Base-by-base conservation (phyloP, 2,113 vertebrate species). In the Catharus minimus region DNA sequence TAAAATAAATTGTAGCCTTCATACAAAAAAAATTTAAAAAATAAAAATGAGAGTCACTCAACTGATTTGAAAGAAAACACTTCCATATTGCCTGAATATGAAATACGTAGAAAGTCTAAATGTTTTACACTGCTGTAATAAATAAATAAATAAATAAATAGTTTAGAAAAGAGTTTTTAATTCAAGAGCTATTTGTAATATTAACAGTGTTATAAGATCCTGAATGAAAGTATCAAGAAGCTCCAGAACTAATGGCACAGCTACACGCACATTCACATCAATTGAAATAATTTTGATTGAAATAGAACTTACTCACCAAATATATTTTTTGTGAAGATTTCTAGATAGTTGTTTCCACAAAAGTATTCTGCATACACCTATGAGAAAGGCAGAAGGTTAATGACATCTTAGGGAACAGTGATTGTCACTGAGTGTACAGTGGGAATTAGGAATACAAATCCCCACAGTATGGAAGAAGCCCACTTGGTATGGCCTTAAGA, bases 221-320 rank as follows among this genome's bases (percentile, higher is more conserved):
- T 56, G 26, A 33, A 53, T 7, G 38, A 86, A 80, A 77, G 23
- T 0, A 0, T 4, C 16, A 47, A 17, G 38, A 68, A 87, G 26
- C 28, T 72, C 58, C 52, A 33, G 32, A 88, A 33, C 55, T 57
- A 74, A 73, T 1, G 5, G 16, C n/a, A 60, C 43, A 68, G 28
- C 52, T 43, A 56, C 53, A 60, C 0, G 0, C 24, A 50, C 23
- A 50, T 64, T 81, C 66, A 78, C 21, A 61, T 46, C 55, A 78
- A 50, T 38, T 38, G 38, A 38, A 38, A 38, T 38, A 38, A 38
- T 73, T 30, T 8, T 55, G 17, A 76, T 7, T 13, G 65, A 73
- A 89, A 23, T 11, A 57, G 83, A 81, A 33, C 49, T 60, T 73
- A 57, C 92, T 96, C 77, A 96, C 95, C 93, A 82, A 79, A 75